Base-by-base conservation (phyloP, 2,888 invertebrate genomes). In the Sinohyriopsis cumingii region DNA sequence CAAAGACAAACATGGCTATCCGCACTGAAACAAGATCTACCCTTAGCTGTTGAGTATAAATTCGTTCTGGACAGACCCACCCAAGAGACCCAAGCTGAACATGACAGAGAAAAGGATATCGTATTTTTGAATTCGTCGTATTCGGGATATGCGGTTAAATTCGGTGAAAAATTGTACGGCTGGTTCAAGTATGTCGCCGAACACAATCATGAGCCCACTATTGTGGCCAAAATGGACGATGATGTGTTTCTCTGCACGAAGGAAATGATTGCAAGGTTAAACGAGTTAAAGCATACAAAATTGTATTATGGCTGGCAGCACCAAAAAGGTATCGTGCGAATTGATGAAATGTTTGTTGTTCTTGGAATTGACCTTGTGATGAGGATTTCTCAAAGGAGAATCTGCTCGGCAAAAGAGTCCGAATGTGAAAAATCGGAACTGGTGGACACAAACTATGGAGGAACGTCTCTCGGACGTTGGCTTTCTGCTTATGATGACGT, bases 331-430 rank as follows among this genome's bases (percentile, higher is more conserved):
- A 15, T 54, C 1, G 19, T n/a, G 33, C 22, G 63, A 7, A 53
- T 69, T 5, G 69, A 69, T 25, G 69, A 69, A n/a, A 69, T 65
- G 65, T 69, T 65, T 57, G 25, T 69, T 5, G 69, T 65, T 60
- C 12, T 69, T 15, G 65, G 69, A 22, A 69, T 20, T 12, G 62
- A 69, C 6, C 22, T 69, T 12, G 56, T 69, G 6, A 33, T 57
- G 56, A 57, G 65, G 53, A 56, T 69, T 19, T 55, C 65, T 5
- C n/a, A 61, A 18, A 25, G 62, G 19, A 64, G 5, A 28, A 65
- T 61, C 19, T 69, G 69, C 22, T 59, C 22, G 1, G 20, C 45
- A 24, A 7, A 1, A 7, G 15, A 25, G 22, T 59, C 60, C 7
- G 19, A 60, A 12, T 45, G 45, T 18, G n/a, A 7, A 2, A 24